Percentiles rank a stretch among this genome's conserved stretches.
Conservation (phyloP, 2,797 vertebrate species). For the Acrocephalus scirpaceus region DNA sequence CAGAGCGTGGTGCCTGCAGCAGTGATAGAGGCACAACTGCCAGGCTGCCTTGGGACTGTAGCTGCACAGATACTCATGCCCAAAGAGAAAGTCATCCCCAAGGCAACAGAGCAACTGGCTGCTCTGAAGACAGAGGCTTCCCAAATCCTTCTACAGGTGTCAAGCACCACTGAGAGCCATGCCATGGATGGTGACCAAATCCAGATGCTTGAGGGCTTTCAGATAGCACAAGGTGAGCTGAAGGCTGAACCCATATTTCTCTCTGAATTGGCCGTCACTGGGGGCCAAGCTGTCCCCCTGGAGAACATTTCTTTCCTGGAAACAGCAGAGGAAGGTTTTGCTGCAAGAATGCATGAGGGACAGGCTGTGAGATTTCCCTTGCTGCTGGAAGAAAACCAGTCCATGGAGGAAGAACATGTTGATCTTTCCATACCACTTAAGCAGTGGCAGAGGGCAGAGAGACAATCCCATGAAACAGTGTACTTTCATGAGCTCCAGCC, state of each 20-base stretch:
- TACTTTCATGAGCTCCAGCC: constrained; percentile 76
- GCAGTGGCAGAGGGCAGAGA: constrained; percentile 56
- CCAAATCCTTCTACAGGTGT: constrained; percentile 78
- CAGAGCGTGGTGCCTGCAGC: constrained; percentile 68
- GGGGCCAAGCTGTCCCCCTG: constrained; percentile 77
- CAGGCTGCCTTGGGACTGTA: constrained; percentile 76
- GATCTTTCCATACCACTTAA: constrained; percentile 70
- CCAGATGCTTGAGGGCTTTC: constrained; percentile 74
- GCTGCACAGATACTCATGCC: constrained; percentile 77
- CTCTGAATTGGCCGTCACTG: constrained; percentile 77
- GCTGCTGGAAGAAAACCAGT: constrained; percentile 83
- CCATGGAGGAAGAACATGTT: constrained; percentile 78
- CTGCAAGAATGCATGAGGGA: constrained; percentile 84
- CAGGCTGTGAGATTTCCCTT: constrained; percentile 86
- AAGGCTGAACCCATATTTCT: constrained; percentile 78
- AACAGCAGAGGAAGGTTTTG: constrained; percentile 83
- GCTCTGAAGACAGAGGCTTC: constrained; percentile 83
- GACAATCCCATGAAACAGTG: constrained; percentile 72
- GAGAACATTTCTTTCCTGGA: constrained; percentile 79
- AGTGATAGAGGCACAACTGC: constrained; percentile 72
- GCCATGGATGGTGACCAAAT: constrained; percentile 76
- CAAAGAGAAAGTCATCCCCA: constrained; percentile 79
- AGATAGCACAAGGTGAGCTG: constrained; percentile 68
- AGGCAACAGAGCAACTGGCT: constrained; percentile 76
- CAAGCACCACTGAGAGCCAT: constrained; percentile 75